Conservation (phyloP, 1,140 invertebrate species). For the Drosophila pseudoobscura region DNA sequence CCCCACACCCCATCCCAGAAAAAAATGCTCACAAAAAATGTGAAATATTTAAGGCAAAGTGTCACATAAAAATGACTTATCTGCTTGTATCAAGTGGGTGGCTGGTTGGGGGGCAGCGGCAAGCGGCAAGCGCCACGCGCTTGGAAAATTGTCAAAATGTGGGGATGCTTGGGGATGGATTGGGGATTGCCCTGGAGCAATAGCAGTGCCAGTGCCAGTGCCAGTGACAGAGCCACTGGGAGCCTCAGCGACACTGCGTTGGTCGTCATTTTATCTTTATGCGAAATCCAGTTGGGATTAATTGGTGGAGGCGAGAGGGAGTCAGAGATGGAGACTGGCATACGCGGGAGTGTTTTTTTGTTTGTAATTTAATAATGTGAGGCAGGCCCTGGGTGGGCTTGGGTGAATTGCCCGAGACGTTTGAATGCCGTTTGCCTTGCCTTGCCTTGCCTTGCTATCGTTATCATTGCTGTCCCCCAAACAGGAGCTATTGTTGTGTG, state of each 20-base stretch:
- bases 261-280: conserved; percentile 78
- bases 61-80: conserved; percentile 83
- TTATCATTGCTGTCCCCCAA: conserved; percentile 48
- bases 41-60: conserved; percentile 83
- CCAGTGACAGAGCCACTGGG: too few species aligned
- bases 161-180: conserved; percentile 15
- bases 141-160: conserved; percentile 68
- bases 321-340: conserved; percentile 2
- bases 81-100: conserved; percentile 74
- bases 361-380: conserved; percentile 79
- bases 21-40: conserved; percentile 68
- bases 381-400: conserved; percentile 43
- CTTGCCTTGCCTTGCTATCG: conserved; percentile 28
- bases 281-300: conserved; percentile 80
- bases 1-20: conserved; percentile 23
- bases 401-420: conserved; percentile 9
- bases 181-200: conserved; percentile 63
- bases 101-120: conserved; percentile 44
- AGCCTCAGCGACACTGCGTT: conserved; percentile 21
- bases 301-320: conserved; percentile 61
- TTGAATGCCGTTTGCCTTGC: not conserved
- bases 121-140: conserved; percentile 55
- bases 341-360: conserved; percentile 53
- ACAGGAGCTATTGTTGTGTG: conserved; percentile 15
- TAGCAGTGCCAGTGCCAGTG: conserved; percentile 1